These are phyloP conservation scores for Pammene aurita DNA, from an alignment of 2,888 invertebrate genomes.

Conservation along the genomic window DNA sequence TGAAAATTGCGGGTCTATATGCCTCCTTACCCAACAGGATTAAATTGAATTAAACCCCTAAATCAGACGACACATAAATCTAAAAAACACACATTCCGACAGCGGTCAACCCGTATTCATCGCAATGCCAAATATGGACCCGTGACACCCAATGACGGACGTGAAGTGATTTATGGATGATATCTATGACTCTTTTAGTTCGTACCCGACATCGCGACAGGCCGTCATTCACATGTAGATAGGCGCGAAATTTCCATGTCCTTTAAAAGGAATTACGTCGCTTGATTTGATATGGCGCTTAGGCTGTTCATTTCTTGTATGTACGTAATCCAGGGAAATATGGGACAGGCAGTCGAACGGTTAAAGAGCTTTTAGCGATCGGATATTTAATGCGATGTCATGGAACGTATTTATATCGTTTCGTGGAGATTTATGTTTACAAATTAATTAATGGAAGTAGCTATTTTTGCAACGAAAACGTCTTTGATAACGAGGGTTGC, in stretches of 20 bases:
- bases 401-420: background rate
- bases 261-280: slow-evolving; percentile 6
- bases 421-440: background rate
- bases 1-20: too few species aligned
- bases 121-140: slow-evolving; percentile 31
- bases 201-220: slow-evolving; percentile 32
- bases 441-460: too few species aligned
- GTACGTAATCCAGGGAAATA: slow-evolving; percentile 1
- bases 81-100: background rate
- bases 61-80: background rate
- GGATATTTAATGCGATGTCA: slow-evolving; percentile 21
- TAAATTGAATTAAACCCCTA: background rate
- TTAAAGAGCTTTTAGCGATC: slow-evolving; percentile 13
- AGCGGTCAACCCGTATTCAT: slow-evolving; percentile 7
- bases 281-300: background rate
- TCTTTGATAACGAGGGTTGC: too few species aligned
- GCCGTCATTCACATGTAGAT: slow-evolving; percentile 42
- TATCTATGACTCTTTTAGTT: slow-evolving; percentile 45
- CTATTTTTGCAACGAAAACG: too few species aligned
- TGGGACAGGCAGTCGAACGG: slow-evolving; percentile 3
- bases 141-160: slow-evolving; percentile 33
- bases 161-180: slow-evolving; percentile 46
- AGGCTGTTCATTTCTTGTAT: background rate
- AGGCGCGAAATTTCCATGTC: slow-evolving; percentile 20
- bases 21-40: too few species aligned